phyloP scores from a whole-genome alignment of 2,888 invertebrate species.

The Prosopocoilus inquinatus region DNA sequence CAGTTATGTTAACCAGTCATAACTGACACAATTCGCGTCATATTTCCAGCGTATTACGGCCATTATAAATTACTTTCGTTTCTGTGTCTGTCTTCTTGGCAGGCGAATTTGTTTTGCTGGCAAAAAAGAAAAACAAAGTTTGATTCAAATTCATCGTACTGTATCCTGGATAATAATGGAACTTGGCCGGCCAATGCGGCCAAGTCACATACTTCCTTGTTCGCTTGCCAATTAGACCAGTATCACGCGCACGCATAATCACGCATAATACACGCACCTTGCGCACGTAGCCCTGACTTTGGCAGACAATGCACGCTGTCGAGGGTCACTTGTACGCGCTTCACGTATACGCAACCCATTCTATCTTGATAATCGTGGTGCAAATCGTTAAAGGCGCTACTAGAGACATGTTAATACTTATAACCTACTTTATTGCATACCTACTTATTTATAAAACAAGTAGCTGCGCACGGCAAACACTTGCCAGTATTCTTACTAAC shows the following conservation, averaged over 20 bases:
- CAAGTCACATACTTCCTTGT: conserved; percentile 34
- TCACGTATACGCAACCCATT: conserved; percentile 22
- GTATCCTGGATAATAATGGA: neutral
- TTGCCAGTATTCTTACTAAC: too few relatives aligned
- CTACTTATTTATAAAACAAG: conserved; percentile 25
- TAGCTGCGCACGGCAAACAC: neutral
- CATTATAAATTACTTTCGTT: too few relatives aligned
- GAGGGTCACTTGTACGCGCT: conserved; percentile 7
- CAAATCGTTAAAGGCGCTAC: conserved; percentile 27
- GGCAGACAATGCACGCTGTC: conserved; percentile 26
- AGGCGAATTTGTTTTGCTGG: too few relatives aligned
- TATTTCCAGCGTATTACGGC: too few relatives aligned
- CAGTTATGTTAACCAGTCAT: too few relatives aligned
- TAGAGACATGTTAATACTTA: conserved; percentile 33
- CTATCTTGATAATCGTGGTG: conserved; percentile 26
- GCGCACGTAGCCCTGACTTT: conserved; percentile 32
- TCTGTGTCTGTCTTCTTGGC: too few relatives aligned
- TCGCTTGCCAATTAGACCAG: conserved; percentile 43
- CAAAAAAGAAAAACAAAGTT: too few relatives aligned
- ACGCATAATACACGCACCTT: conserved; percentile 36
- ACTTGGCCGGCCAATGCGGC: conserved; percentile 6
- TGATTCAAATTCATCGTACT: too few relatives aligned
- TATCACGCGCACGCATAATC: conserved; percentile 39
- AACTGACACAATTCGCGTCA: too few relatives aligned
- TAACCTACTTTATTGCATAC: conserved; percentile 39